Evolutionary conservation across 2,113 vertebrate genomes (phyloP), one percentile per base, ranked within the genome.

Genomic region (Podocnemis expansa): DNA sequence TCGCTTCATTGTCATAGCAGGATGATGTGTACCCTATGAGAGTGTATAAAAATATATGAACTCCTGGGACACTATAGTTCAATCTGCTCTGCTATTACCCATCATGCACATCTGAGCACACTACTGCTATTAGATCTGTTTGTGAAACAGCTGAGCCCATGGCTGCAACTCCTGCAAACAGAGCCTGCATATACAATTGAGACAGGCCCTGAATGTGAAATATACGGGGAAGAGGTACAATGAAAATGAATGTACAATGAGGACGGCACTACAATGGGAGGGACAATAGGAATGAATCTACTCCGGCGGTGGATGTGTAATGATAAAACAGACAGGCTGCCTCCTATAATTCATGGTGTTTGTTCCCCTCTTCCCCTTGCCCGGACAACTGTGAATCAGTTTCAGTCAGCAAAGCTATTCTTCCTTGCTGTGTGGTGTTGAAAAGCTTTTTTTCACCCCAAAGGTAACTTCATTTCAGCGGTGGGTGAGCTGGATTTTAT

Each of bases 41-140:
- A 97, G 97, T 97, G 97, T 97, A 97, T 96, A 97, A 97, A 97
- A 97, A 97, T 97, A 97, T 97, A 97, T 97, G 96, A 97, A 97
- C 97, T 97, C 96, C 97, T 95, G 95, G 97, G 97, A 97, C 96
- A 95, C 95, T 96, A 97, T 94, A 96, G 96, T 96, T 97, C 96
- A 97, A 95, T 96, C 94, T 97, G 96, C 95, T 97, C 92, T 91
- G 93, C 97, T 97, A 96, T 97, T 97, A 97, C 97, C 97, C 96
- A 96, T 95, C 95, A 92, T 95, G 95, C 95, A 96, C 88, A 96
- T 97, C 89, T 97, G 96, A 96, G 96, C 96, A 97, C 90, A 96
- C 95, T 93, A 95, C 92, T 95, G 91, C 97, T 97, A 97, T 97
- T 97, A 97, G 96, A 92, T 97, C 95, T 96, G 86, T 94, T 97